These are phyloP conservation scores for Campoplex capitator DNA, from an alignment of 2,888 invertebrate species.

Conservation along the genomic window DNA sequence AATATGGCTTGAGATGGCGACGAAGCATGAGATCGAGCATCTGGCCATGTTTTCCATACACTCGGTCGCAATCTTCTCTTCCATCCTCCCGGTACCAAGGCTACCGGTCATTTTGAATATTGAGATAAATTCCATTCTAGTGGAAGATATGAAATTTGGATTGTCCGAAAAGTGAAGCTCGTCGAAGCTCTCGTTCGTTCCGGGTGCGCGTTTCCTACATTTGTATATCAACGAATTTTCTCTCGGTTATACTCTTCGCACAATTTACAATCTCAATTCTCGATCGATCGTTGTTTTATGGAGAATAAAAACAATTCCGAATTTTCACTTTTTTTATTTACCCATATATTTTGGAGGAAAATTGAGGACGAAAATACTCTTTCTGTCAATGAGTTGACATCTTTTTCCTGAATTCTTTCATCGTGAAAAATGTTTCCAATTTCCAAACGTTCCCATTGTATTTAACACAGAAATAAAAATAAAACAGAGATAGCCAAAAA, in stretches of 20 bases:
- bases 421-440: too few relatives aligned
- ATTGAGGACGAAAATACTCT: too few relatives aligned
- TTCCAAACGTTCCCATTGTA: background rate
- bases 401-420: background rate
- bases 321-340: background rate
- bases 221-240: constrained; percentile 48
- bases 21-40: constrained; percentile 84
- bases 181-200: constrained; percentile 41
- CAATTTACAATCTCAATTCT: constrained; percentile 31
- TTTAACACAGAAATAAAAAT: background rate
- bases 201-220: background rate
- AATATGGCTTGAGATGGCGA: constrained; percentile 84
- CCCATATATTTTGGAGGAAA: too few relatives aligned
- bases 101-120: constrained; percentile 84
- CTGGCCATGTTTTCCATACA: constrained; percentile 70
- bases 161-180: constrained; percentile 72
- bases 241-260: constrained; percentile 19
- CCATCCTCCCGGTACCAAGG: constrained; percentile 65
- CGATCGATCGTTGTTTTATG: background rate
- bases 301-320: background rate
- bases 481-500: background rate
- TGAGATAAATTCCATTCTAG: constrained; percentile 82
- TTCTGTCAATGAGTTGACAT: too few relatives aligned
- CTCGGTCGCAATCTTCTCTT: constrained; percentile 64
- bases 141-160: constrained; percentile 84